Evolutionary conservation across 2,113 vertebrate genomes (phyloP).

Genomic region (Narcine bancroftii): DNA sequence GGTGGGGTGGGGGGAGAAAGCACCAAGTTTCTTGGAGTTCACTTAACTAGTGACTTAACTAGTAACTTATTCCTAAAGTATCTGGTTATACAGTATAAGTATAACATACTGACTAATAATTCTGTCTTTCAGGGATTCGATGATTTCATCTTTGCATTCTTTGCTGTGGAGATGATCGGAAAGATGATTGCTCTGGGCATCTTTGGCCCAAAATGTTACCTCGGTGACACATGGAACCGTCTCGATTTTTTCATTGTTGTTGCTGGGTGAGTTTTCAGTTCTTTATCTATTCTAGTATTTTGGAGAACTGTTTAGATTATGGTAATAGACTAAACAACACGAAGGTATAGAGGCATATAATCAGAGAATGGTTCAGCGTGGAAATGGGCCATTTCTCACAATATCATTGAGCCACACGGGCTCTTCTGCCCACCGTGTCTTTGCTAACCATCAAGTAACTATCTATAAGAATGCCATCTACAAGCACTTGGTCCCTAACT

Average conservation of each 20-base stretch:
- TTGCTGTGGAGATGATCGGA: conserved; percentile 95
- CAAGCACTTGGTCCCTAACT: no score
- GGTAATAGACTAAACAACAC: background rate
- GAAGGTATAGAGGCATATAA: background rate
- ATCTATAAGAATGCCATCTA: no score
- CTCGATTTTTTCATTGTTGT: conserved; percentile 97
- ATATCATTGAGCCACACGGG: no score
- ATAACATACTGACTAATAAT: background rate
- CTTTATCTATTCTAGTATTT: background rate
- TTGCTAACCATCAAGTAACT: no score
- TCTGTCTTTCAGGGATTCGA: conserved; percentile 76
- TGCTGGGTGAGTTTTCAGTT: conserved; percentile 72
- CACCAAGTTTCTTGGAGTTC: no score
- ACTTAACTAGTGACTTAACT: no score
- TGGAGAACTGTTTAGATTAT: background rate
- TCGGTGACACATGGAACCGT: conserved; percentile 97
- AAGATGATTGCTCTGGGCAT: conserved; percentile 98
- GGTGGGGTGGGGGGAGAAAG: no score
- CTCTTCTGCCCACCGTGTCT: no score
- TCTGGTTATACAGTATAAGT: background rate
- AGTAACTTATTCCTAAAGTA: background rate
- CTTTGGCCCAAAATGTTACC: conserved; percentile 94
- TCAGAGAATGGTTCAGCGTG: no score
- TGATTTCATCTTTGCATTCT: conserved; percentile 98
- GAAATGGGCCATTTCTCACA: no score